phyloP scores from a whole-genome alignment of 2,888 invertebrate genomes.

The Ceratothoa steindachneri region DNA sequence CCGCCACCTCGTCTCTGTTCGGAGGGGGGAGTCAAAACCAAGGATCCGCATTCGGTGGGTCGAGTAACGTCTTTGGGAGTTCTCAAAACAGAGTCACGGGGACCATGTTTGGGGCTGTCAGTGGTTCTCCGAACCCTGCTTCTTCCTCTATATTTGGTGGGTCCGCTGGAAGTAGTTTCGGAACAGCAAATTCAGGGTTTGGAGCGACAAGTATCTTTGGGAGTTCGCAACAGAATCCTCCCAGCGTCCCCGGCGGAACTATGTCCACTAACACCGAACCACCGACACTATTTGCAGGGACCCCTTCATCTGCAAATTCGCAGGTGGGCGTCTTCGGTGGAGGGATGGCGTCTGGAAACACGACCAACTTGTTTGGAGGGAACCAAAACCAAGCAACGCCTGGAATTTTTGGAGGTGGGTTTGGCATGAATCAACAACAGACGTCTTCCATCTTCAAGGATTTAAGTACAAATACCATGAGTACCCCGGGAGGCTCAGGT shows the following conservation, averaged over 20 bases:
- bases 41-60: no score
- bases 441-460: neutral
- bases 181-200: neutral
- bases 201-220: neutral
- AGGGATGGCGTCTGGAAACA: neutral
- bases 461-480: neutral
- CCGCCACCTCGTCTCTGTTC: neutral
- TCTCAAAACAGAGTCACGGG: neutral
- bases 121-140: neutral
- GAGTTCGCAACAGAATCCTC: neutral
- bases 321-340: neutral
- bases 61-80: neutral
- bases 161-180: neutral
- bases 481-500: neutral
- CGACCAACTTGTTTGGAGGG: neutral
- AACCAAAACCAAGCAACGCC: neutral
- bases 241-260: neutral
- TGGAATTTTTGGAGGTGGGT: neutral
- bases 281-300: neutral
- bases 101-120: neutral
- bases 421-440: neutral
- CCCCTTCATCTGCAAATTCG: neutral
- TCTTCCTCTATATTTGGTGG: neutral
- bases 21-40: neutral
- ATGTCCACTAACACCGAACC: neutral